Evolutionary conservation across 2,888 invertebrate genomes (phyloP).

Genomic region (Nephrotoma flavescens): DNA sequence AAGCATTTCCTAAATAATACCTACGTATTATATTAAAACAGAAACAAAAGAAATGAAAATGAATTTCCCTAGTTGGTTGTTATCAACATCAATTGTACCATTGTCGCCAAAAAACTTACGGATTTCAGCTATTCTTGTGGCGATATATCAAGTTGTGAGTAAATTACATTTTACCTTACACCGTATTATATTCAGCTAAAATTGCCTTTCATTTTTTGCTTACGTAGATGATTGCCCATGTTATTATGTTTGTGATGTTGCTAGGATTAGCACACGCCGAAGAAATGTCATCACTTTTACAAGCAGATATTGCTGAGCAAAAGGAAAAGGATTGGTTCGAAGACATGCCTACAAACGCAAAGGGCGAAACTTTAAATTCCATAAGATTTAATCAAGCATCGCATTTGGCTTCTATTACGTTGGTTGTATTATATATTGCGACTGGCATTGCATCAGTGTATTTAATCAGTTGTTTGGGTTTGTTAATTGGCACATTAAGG

Average conservation of each 20-base stretch:
- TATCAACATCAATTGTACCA: constrained; percentile 5
- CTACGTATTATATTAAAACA: background rate
- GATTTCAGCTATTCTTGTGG: constrained; percentile 27
- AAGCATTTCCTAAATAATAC: background rate
- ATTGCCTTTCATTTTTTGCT: background rate
- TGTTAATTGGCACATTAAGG: constrained; percentile 28
- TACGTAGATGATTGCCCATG: constrained; percentile 26
- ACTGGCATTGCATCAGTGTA: constrained; percentile 21
- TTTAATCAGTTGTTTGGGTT: constrained; percentile 23
- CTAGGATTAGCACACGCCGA: constrained; percentile 30
- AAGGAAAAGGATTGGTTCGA: constrained; percentile 27
- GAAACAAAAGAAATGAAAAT: background rate
- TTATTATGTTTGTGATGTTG: constrained; percentile 26
- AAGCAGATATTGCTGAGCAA: constrained; percentile 29
- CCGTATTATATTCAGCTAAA: constrained; percentile 4
- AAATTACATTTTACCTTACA: too few relatives aligned
- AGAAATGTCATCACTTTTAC: constrained; percentile 27
- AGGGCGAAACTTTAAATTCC: constrained; percentile 23
- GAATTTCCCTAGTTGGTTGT: background rate
- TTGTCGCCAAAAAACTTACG: constrained; percentile 26
- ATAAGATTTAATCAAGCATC: constrained; percentile 24
- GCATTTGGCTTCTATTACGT: constrained; percentile 24
- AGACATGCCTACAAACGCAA: constrained; percentile 18
- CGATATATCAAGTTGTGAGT: constrained; percentile 31
- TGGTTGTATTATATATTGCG: constrained; percentile 22